A percentile compares a stretch with the other conserved stretches of the same genome.
Conservation (phyloP, 1,140 invertebrate species). For the Frieseomelitta varia region DNA sequence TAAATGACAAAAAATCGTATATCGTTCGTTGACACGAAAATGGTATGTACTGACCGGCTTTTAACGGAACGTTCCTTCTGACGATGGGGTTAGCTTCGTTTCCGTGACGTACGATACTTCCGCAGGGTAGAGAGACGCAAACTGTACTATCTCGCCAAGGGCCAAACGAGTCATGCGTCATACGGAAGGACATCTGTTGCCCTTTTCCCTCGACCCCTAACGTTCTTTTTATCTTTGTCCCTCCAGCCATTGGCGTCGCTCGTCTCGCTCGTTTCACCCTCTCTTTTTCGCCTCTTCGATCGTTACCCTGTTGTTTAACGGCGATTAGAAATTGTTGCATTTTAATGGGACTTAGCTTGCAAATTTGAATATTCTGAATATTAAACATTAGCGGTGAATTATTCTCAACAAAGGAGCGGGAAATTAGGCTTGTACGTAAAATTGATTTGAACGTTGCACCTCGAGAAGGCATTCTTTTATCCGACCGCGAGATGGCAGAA, state of each 20-base stretch:
- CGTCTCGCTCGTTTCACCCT: not conserved
- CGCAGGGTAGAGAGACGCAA: constrained; percentile 56
- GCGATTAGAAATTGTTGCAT: not conserved
- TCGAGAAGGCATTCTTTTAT: constrained; percentile 3
- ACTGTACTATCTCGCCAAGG: constrained; percentile 62
- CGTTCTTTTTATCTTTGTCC: not conserved
- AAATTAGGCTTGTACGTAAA: constrained; percentile 36
- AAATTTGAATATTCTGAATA: not conserved
- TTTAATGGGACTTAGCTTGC: too few species aligned
- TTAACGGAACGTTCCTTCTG: not conserved
- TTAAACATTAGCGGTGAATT: not conserved
- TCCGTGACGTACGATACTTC: constrained; percentile 52
- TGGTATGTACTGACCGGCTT: constrained; percentile 29
- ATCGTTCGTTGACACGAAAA: not conserved
- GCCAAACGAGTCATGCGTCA: constrained; percentile 70
- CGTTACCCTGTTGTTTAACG: too few species aligned
- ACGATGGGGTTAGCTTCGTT: constrained; percentile 1
- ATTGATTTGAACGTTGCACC: constrained; percentile 45
- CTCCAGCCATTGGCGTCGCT: not conserved
- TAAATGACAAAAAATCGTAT: not conserved
- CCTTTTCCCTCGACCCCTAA: constrained; percentile 64
- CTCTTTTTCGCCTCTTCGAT: not conserved
- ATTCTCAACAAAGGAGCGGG: not conserved
- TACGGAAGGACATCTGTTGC: constrained; percentile 75
- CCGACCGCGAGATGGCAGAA: constrained; percentile 7